A percentile compares a stretch with the other conserved stretches of the same genome.
Evolutionary conservation across 2,888 invertebrate species (phyloP).

Genomic region (Lycaena phlaeas): DNA sequence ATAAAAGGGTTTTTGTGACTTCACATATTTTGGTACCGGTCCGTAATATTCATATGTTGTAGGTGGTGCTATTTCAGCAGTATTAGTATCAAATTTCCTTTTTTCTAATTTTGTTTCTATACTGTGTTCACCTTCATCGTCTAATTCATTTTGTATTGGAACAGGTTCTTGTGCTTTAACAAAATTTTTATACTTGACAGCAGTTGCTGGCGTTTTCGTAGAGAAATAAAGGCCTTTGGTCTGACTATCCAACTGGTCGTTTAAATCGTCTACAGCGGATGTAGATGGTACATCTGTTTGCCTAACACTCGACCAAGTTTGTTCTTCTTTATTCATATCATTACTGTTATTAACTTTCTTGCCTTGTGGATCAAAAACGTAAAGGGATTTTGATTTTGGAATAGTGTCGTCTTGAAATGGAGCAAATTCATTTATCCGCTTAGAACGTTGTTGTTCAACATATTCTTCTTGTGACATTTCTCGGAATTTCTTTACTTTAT

Average conservation of each 20-base stretch:
- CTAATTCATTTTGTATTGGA: slow-evolving; percentile 47
- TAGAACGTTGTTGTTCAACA: slow-evolving; percentile 80
- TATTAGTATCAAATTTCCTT: slow-evolving; percentile 23
- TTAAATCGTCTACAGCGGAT: slow-evolving; percentile 31
- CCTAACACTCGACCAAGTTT: slow-evolving; percentile 55
- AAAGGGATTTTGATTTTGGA: slow-evolving; percentile 23
- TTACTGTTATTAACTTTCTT: slow-evolving; percentile 27
- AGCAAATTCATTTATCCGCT: slow-evolving; percentile 84
- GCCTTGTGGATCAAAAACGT: slow-evolving; percentile 44
- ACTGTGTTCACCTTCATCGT: slow-evolving; percentile 28
- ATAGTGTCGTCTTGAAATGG: slow-evolving; percentile 62
- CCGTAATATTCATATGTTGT: slow-evolving; percentile 77
- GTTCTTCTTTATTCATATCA: too few species aligned
- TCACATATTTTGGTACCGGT: slow-evolving; percentile 46
- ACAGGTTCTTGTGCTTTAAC: slow-evolving; percentile 38
- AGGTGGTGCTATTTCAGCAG: slow-evolving; percentile 76
- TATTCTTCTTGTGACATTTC: slow-evolving; percentile 85
- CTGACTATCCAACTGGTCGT: slow-evolving; percentile 20
- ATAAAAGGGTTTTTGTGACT: slow-evolving; percentile 43
- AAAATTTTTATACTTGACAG: slow-evolving; percentile 48
- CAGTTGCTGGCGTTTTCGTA: slow-evolving; percentile 33
- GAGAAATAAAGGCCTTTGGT: slow-evolving; percentile 52
- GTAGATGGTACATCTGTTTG: slow-evolving; percentile 36
- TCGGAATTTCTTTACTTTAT: slow-evolving; percentile 50
- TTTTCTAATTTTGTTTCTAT: slow-evolving; percentile 23